Percentiles rank a stretch among this genome's conserved stretches.
These are phyloP conservation scores for Perizoma flavofasciatum DNA, from an alignment of 2,888 invertebrate genomes.

Conservation along the genomic window DNA sequence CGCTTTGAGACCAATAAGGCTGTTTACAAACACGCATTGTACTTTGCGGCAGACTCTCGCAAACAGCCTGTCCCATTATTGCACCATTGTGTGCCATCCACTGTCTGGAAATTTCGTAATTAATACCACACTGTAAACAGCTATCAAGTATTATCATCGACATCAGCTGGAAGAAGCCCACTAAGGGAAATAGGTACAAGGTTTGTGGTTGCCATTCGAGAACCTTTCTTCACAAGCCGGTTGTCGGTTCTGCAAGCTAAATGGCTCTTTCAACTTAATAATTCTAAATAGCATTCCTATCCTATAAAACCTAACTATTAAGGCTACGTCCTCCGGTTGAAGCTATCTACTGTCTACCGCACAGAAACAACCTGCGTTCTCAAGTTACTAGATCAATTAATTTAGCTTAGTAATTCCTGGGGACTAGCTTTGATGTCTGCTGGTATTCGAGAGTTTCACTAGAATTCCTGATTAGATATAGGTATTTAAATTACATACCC, in stretches of 20 bases:
- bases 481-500: not conserved
- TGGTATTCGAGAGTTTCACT: not conserved
- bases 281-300: too few species aligned
- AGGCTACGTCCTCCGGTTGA: too few species aligned
- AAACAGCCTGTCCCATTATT: slow-evolving; percentile 64
- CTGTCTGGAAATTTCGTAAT: slow-evolving; percentile 60
- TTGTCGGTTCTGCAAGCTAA: too few species aligned
- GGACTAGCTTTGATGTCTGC: not conserved
- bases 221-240: too few species aligned
- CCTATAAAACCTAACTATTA: too few species aligned
- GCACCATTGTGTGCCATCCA: slow-evolving; percentile 53
- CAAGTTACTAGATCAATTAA: not conserved
- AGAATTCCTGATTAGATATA: not conserved
- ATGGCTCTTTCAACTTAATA: too few species aligned
- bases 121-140: slow-evolving; percentile 43
- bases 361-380: not conserved
- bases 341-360: too few species aligned
- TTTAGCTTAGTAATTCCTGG: slow-evolving; percentile 6
- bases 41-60: slow-evolving; percentile 58
- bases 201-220: too few species aligned
- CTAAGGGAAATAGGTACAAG: too few species aligned
- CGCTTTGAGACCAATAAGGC: slow-evolving; percentile 67
- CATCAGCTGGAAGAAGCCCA: too few species aligned
- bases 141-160: too few species aligned
- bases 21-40: slow-evolving; percentile 70